Evolutionary conservation across 2,888 invertebrate genomes (phyloP).

Genomic region (Galerucella pusilla): DNA sequence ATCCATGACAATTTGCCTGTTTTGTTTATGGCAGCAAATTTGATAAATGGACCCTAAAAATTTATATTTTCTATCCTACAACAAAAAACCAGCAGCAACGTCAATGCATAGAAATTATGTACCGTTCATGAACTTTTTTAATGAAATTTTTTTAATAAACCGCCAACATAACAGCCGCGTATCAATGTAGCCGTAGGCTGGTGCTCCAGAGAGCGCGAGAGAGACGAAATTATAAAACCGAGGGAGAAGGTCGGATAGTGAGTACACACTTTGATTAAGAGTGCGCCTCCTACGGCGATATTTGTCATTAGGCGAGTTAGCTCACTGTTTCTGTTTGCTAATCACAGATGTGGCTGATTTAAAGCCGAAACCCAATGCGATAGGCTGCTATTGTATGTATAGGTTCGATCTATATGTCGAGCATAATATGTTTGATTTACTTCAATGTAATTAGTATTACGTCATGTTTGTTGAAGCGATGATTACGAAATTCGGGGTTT

Average conservation of each 20-base stretch:
- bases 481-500: neutral
- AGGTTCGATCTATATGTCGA: slow-evolving; percentile 2
- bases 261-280: slow-evolving; percentile 61
- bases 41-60: no score
- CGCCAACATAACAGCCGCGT: slow-evolving; percentile 57
- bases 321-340: slow-evolving; percentile 65
- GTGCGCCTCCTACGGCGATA: slow-evolving; percentile 60
- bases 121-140: slow-evolving; percentile 53
- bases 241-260: slow-evolving; percentile 3
- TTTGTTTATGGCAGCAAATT: no score
- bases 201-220: slow-evolving; percentile 48
- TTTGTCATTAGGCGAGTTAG: slow-evolving; percentile 65
- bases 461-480: slow-evolving; percentile 2
- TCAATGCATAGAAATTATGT: slow-evolving; percentile 18
- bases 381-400: slow-evolving; percentile 34
- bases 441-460: slow-evolving; percentile 5
- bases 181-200: slow-evolving; percentile 58
- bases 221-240: slow-evolving; percentile 10
- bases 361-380: slow-evolving; percentile 50
- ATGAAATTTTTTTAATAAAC: slow-evolving; percentile 55
- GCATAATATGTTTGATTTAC: slow-evolving; percentile 18
- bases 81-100: slow-evolving; percentile 4
- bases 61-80: neutral
- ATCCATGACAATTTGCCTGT: no score
- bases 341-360: slow-evolving; percentile 64